A percentile compares a stretch with the other conserved stretches of the same genome.
These are phyloP conservation scores for Asarcornis scutulata DNA, from an alignment of 2,113 vertebrate genomes.

Conservation along the genomic window DNA sequence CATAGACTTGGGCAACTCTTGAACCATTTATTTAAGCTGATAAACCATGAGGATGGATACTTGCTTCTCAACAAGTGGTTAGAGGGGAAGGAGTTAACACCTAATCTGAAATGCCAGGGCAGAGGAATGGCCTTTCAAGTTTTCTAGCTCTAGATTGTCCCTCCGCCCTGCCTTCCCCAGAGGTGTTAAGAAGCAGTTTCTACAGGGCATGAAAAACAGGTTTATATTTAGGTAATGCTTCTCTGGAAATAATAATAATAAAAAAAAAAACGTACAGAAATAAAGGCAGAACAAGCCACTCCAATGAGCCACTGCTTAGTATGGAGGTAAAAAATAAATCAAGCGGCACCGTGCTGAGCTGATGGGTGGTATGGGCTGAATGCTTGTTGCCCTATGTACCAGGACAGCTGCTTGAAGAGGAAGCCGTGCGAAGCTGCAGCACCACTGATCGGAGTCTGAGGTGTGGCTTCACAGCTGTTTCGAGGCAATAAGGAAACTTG, in stretches of 20 bases:
- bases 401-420: background rate
- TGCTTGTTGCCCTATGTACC: background rate
- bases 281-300: background rate
- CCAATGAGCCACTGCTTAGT: background rate
- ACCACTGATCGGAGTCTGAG: background rate
- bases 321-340: no score
- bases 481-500: background rate
- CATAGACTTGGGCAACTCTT: background rate
- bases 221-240: background rate
- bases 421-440: background rate
- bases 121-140: background rate
- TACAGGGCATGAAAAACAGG: background rate
- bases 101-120: background rate
- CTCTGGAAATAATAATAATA: background rate
- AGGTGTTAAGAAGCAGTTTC: background rate
- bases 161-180: background rate
- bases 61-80: background rate
- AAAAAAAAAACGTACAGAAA: background rate
- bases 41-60: background rate
- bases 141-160: background rate
- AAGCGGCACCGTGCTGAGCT: background rate
- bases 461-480: background rate
- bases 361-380: background rate
- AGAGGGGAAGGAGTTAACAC: background rate
- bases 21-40: background rate